Evolutionary conservation across 2,888 invertebrate species (phyloP), one percentile per base, ranked within the genome.

Genomic region (Agrenia bidenticulata): DNA sequence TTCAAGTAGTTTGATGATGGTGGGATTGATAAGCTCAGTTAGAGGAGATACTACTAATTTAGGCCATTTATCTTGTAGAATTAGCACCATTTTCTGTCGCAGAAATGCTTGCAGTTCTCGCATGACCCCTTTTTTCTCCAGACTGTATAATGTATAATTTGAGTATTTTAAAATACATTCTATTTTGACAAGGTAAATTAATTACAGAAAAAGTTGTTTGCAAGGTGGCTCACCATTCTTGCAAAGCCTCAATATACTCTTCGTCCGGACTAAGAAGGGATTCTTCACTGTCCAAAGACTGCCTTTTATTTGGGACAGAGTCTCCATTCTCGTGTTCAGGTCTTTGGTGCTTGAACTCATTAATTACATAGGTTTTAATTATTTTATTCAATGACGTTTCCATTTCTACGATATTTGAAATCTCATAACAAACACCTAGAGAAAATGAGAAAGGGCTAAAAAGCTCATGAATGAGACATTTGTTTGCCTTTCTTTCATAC

Each of bases 41-140:
- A 19, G 7, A 21, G 50, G 37, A 9, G 71, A 56, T 7, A 37
- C 26, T 5, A 62, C 62, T 1, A 72, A 61, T 42, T 71, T 55
- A 2, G 75, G 75, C 69, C 64, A 74, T 42, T 70, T 65, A 19
- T 72, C 74, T 64, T 72, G 66, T 15, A 75, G 59, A 17, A 74
- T 64, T 5, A 67, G 62, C 0, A 75, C 73, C 1, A 75, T 63
- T 50, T 67, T 66, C 54, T 74, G 70, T 1, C 75, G 64, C 15
- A 75, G 56, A 60, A 74, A 73, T 13, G 73, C 67, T 50, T 73
- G 73, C 5, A 75, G 49, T 63, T 75, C 73, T 21, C 67, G 59
- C 19, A 73, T 59, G 15, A 75, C 65, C 21, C 74, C 73, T 57
- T 70, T 54, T 27, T 67, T 69, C 32, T 70, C 66, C 53, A 75